A percentile compares a stretch with the other conserved stretches of the same genome.
These are phyloP conservation scores for Temnothorax nylanderi DNA, from an alignment of 1,140 invertebrate species.

Conservation along the genomic window DNA sequence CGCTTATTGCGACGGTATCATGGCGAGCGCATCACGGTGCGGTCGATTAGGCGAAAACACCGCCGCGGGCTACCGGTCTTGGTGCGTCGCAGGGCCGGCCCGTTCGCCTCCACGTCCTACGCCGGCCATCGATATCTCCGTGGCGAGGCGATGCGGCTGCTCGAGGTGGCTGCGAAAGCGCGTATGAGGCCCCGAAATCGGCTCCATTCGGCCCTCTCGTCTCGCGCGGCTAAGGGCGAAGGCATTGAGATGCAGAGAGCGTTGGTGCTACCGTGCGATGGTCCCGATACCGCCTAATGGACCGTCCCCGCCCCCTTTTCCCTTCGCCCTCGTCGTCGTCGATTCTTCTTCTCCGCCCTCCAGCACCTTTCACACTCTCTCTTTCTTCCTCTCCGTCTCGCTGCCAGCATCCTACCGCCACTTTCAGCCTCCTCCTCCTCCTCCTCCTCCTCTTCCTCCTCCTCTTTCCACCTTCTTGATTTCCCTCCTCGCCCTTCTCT, in stretches of 20 bases:
- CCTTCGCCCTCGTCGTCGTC: constrained; percentile 63
- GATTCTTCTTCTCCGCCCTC: constrained; percentile 75
- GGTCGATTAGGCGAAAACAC: constrained; percentile 81
- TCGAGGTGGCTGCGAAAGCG: constrained; percentile 14
- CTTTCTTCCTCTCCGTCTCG: constrained; percentile 51
- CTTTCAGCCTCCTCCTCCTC: constrained; percentile 63
- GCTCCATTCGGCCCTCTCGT: constrained; percentile 63
- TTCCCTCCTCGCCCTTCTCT: not conserved
- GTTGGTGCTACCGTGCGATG: constrained; percentile 86
- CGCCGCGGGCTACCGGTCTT: constrained; percentile 84
- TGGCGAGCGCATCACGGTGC: constrained; percentile 66
- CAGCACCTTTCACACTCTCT: constrained; percentile 62
- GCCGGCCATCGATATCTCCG: constrained; percentile 58
- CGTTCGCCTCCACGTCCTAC: constrained; percentile 61
- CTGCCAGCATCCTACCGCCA: constrained; percentile 58
- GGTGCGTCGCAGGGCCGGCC: constrained; percentile 77
- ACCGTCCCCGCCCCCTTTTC: constrained; percentile 81
- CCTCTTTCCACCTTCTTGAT: constrained; percentile 39
- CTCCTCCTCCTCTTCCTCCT: not conserved
- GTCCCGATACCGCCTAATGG: constrained; percentile 86
- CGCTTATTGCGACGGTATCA: constrained; percentile 39
- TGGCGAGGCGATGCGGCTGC: constrained; percentile 30
- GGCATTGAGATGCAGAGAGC: constrained; percentile 86
- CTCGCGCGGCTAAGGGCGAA: constrained; percentile 66
- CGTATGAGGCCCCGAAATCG: constrained; percentile 73